Base-by-base conservation (phyloP, 2,888 invertebrate genomes). In the Pheosia tremula region DNA sequence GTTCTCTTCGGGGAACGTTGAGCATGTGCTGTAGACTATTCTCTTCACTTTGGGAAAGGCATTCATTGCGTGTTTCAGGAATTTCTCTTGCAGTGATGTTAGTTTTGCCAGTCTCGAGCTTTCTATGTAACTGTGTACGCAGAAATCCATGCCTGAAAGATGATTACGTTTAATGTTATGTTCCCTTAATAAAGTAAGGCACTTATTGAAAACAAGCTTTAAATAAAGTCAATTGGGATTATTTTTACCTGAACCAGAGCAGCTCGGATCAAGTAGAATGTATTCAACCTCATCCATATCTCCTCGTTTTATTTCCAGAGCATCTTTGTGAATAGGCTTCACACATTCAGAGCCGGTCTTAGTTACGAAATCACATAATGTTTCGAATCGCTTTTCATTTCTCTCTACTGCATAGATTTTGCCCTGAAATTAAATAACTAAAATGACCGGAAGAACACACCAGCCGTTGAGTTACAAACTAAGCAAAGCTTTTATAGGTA, bases 11-110 rank as follows among this genome's bases (percentile, higher is more conserved):
- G 96, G 95, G 83, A 97, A 95, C 9, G 98, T 80, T 0, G 99
- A 99, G 82, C 99, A 99, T 0, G 99, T 99, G 50, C 99, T 99
- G 87, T 99, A 99, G 4, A 99, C 97, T 13, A 99, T 96, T 61
- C 96, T 94, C 81, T 97, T 97, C 0, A 96, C 98, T 63, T 95
- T 95, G 0, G 98, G 98, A 86, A 98, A 99, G 0, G 95, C 91
- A 11, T 95, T 95, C 85, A 99, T 95, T 0, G 99, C 98, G 85
- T 98, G 97, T 62, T 96, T 95, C 0, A 99, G 91, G 62, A 99
- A 95, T 82, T 96, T 96, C 38, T 96, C 96, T 94, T 99, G 98
- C 59, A 98, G 94, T 0, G 96, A 95, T n/a, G 96, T 95, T 11
- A 98, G 86, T 79, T 95, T 96, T 8, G 90, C 90, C 1, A 97